A percentile compares a stretch with the other conserved stretches of the same genome.
Evolutionary conservation across 2,888 invertebrate species (phyloP).

Genomic region (Drepanosiphum platanoidis): DNA sequence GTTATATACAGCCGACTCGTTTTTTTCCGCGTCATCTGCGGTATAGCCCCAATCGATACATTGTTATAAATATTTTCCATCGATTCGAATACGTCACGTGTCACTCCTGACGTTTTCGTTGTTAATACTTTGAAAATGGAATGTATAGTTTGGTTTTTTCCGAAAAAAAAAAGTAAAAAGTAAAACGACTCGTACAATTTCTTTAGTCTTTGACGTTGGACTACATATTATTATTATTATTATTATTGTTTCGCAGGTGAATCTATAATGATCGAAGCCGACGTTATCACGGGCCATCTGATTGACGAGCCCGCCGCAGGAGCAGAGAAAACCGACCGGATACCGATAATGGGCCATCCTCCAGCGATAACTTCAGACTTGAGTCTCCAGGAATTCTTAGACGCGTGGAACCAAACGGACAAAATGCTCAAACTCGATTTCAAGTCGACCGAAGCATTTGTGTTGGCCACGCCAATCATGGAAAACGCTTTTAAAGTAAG

Average conservation of each 20-base stretch:
- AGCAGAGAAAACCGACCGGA: conserved; percentile 67
- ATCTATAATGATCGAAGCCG: conserved; percentile 57
- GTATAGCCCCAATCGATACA: too few relatives aligned
- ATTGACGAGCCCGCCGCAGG: conserved; percentile 63
- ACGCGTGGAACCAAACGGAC: conserved; percentile 69
- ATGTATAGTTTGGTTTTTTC: too few relatives aligned
- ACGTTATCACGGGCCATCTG: conserved; percentile 43
- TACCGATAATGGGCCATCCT: conserved; percentile 89
- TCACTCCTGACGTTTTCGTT: too few relatives aligned
- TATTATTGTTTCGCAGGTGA: conserved; percentile 12
- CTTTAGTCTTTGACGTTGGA: not conserved
- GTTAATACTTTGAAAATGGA: too few relatives aligned
- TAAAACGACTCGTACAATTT: too few relatives aligned
- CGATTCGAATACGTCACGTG: too few relatives aligned
- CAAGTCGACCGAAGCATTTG: conserved; percentile 80
- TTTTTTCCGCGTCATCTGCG: too few relatives aligned
- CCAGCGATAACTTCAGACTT: conserved; percentile 79
- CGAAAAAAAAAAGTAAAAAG: too few relatives aligned
- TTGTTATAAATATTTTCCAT: too few relatives aligned
- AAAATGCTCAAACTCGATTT: conserved; percentile 92
- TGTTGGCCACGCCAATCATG: conserved; percentile 45
- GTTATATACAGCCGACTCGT: too few relatives aligned
- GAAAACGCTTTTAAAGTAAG: conserved; percentile 42
- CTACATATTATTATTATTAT: not conserved
- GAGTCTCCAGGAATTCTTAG: conserved; percentile 78